These are phyloP conservation scores for Pelodytes ibericus DNA, from an alignment of 2,797 vertebrate genomes.

Conservation along the genomic window DNA sequence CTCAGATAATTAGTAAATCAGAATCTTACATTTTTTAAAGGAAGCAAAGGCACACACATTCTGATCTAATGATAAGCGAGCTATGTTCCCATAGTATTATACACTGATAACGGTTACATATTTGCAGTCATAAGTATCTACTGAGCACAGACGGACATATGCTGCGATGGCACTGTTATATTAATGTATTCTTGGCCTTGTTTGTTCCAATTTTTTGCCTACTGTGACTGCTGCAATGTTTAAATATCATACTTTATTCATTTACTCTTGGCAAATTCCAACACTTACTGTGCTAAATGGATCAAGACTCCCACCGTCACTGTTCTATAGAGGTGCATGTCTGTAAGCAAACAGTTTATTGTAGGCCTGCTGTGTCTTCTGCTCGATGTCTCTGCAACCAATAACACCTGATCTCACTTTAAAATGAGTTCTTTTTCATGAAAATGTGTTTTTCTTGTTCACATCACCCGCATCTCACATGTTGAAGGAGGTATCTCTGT, in stretches of 20 bases:
- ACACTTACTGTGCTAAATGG: slow-evolving; percentile 18
- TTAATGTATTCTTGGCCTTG: slow-evolving; percentile 34
- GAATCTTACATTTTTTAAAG: not conserved
- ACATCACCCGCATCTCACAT: not conserved
- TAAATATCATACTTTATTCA: slow-evolving; percentile 47
- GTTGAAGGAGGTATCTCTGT: not conserved
- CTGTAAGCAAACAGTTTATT: slow-evolving; percentile 21
- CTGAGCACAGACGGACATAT: slow-evolving; percentile 28
- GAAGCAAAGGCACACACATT: not conserved
- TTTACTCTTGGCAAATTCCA: slow-evolving; percentile 31
- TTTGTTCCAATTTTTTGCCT: slow-evolving; percentile 30
- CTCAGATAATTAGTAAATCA: not conserved
- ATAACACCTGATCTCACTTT: slow-evolving; percentile 11
- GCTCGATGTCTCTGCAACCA: not conserved
- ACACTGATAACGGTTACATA: slow-evolving; percentile 27
- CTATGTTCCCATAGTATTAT: slow-evolving; percentile 23
- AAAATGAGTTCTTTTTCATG: not conserved
- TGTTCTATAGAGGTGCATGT: not conserved
- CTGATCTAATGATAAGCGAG: slow-evolving; percentile 1
- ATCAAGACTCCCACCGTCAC: not conserved
- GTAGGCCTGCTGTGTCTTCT: not conserved
- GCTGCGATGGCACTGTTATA: slow-evolving; percentile 37
- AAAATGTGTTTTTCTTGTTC: slow-evolving; percentile 3
- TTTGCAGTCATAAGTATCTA: slow-evolving; percentile 37
- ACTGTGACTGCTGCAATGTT: slow-evolving; percentile 19